These are phyloP conservation scores for Epinephelus lanceolatus DNA, from an alignment of 2,113 vertebrate species.

Conservation along the genomic window DNA sequence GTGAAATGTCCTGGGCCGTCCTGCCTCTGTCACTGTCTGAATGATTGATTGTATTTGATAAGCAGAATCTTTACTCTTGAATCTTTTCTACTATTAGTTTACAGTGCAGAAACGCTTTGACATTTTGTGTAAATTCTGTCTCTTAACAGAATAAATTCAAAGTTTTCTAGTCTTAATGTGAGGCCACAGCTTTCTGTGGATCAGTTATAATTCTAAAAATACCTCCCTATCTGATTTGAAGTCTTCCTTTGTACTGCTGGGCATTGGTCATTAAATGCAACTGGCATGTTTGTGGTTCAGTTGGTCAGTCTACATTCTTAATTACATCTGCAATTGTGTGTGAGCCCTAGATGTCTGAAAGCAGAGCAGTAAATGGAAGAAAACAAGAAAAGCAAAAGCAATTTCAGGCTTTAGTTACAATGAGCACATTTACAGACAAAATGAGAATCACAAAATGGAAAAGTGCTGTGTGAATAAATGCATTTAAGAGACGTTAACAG, in stretches of 20 bases:
- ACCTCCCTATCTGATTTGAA: not conserved
- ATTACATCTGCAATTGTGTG: not conserved
- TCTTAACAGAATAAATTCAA: constrained; percentile 28
- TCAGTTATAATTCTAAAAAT: not conserved
- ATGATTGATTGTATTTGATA: constrained; percentile 27
- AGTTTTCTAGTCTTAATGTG: constrained; percentile 13
- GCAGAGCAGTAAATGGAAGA: not conserved
- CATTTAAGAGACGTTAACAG: not conserved
- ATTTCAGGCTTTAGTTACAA: not conserved
- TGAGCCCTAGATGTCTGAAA: constrained; percentile 3
- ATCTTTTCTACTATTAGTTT: constrained; percentile 38
- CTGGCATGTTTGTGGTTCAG: not conserved
- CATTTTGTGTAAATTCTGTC: constrained; percentile 21
- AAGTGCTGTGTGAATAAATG: not conserved
- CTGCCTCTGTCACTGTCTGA: constrained; percentile 25
- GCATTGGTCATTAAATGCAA: constrained; percentile 2
- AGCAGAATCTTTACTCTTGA: constrained; percentile 9
- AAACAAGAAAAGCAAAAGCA: not conserved
- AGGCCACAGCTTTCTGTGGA: not conserved
- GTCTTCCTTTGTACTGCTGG: constrained; percentile 13
- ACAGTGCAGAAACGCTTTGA: constrained; percentile 2
- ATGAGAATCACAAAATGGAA: not conserved
- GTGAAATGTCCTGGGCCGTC: constrained; percentile 10
- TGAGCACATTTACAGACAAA: not conserved
- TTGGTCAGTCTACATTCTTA: not conserved